A percentile compares a stretch with the other conserved stretches of the same genome.
Conservation (phyloP, 30 jellyfish, hydroid and myxozoan genomes). For the Calvadosia cruxmelitensis region DNA sequence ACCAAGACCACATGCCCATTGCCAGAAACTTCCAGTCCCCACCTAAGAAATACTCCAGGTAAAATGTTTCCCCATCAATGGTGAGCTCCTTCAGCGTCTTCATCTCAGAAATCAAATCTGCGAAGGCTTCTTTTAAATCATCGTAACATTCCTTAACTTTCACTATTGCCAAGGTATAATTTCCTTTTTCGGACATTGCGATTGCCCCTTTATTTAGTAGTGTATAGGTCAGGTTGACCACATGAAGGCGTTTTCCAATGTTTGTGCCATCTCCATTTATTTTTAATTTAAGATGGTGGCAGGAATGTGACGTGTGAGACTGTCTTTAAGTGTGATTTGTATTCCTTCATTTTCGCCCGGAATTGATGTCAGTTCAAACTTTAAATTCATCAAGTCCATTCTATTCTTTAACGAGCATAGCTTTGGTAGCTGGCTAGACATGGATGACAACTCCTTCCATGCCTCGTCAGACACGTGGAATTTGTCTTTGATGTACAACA, state of each 20-base stretch:
- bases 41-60: conserved; percentile 13
- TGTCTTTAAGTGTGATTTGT: conserved; percentile 6
- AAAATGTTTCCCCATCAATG: not conserved
- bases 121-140: not conserved
- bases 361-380: not conserved
- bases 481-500: conserved; percentile 6
- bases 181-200: conserved; percentile 20
- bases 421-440: conserved; percentile 6
- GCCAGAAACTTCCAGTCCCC: conserved; percentile 40
- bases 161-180: conserved; percentile 12
- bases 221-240: conserved; percentile 12
- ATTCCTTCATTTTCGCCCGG: conserved; percentile 8
- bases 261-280: conserved; percentile 25
- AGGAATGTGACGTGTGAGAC: not conserved
- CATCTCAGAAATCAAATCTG: not conserved
- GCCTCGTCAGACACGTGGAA: conserved; percentile 6
- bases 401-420: not conserved
- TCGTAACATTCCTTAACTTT: conserved; percentile 13
- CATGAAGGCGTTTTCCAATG: conserved; percentile 23
- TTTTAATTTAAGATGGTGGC: not conserved
- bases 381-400: not conserved
- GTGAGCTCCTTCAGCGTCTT: not conserved
- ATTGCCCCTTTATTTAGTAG: conserved; percentile 3
- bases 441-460: conserved; percentile 7
- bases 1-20: conserved; percentile 10